Evolutionary conservation across 1,140 invertebrate genomes (phyloP).

Genomic region (Cephus cinctus): DNA sequence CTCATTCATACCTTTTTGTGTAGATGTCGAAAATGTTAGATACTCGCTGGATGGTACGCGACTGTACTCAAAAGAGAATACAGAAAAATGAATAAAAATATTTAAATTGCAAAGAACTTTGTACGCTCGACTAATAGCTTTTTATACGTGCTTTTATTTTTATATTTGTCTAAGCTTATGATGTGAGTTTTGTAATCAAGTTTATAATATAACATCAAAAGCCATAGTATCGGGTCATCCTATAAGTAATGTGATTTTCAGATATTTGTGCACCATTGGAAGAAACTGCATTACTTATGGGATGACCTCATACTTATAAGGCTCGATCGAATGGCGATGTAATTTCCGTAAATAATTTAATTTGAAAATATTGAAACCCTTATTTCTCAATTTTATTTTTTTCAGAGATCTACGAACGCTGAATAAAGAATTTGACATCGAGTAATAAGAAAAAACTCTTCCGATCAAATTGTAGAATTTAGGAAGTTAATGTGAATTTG

Average conservation of each 20-base stretch:
- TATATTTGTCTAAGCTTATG: neutral
- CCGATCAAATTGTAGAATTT: too few species aligned
- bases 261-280: constrained; percentile 5
- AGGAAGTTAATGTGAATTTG: too few species aligned
- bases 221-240: too few species aligned
- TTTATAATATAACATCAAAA: too few species aligned
- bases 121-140: neutral
- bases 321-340: constrained; percentile 8
- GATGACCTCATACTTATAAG: constrained; percentile 11
- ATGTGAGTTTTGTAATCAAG: neutral
- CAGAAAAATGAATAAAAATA: too few species aligned
- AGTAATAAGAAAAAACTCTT: constrained; percentile 37
- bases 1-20: too few species aligned
- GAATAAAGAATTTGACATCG: constrained; percentile 66
- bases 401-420: constrained; percentile 63
- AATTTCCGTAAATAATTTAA: constrained; percentile 1
- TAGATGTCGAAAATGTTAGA: too few species aligned
- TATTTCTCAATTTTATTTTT: constrained; percentile 27
- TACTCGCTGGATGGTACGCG: too few species aligned
- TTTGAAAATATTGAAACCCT: constrained; percentile 2
- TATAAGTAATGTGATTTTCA: neutral
- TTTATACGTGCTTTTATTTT: neutral
- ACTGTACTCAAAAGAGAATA: too few species aligned
- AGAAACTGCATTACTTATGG: too few species aligned
- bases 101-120: neutral